Percentiles rank a stretch among this genome's conserved stretches.
Evolutionary conservation across 2,888 invertebrate genomes (phyloP).

Genomic region (Xylophagus ater): DNA sequence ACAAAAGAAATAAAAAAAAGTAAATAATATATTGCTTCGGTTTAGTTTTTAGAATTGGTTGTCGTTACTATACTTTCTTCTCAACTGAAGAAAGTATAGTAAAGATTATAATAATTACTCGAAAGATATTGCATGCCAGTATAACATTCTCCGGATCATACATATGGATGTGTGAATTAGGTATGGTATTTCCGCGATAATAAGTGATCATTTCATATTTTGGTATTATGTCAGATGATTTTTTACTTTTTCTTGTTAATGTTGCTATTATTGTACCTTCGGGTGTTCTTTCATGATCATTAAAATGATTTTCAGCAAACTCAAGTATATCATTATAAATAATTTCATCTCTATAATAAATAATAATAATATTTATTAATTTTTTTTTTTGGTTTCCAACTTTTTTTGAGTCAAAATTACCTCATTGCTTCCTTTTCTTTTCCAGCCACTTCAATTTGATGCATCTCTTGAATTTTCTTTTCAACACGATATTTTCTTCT

Average conservation of each 20-base stretch:
- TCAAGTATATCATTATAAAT: slow-evolving; percentile 73
- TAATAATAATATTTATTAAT: slow-evolving; percentile 33
- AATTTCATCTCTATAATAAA: slow-evolving; percentile 42
- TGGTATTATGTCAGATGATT: slow-evolving; percentile 67
- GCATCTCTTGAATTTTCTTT: slow-evolving; percentile 72
- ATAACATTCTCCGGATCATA: slow-evolving; percentile 90
- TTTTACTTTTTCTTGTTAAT: slow-evolving; percentile 62
- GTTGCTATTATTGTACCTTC: slow-evolving; percentile 85
- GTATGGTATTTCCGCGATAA: slow-evolving; percentile 77
- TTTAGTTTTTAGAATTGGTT: too few relatives aligned
- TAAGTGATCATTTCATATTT: slow-evolving; percentile 90
- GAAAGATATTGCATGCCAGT: slow-evolving; percentile 79
- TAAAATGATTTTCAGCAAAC: slow-evolving; percentile 89
- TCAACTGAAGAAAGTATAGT: slow-evolving; percentile 4
- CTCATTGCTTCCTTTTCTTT: slow-evolving; percentile 31
- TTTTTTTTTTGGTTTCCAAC: slow-evolving; percentile 28
- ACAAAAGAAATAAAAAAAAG: too few relatives aligned
- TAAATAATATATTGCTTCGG: neutral
- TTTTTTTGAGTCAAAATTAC: neutral
- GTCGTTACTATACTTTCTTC: slow-evolving; percentile 6
- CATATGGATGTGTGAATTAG: slow-evolving; percentile 87
- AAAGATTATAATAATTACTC: too few relatives aligned
- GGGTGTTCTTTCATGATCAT: slow-evolving; percentile 73
- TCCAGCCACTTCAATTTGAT: slow-evolving; percentile 41
- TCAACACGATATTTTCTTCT: slow-evolving; percentile 76